Evolutionary conservation across 2,888 invertebrate species (phyloP).

Genomic region (Platycnemis pennipes): DNA sequence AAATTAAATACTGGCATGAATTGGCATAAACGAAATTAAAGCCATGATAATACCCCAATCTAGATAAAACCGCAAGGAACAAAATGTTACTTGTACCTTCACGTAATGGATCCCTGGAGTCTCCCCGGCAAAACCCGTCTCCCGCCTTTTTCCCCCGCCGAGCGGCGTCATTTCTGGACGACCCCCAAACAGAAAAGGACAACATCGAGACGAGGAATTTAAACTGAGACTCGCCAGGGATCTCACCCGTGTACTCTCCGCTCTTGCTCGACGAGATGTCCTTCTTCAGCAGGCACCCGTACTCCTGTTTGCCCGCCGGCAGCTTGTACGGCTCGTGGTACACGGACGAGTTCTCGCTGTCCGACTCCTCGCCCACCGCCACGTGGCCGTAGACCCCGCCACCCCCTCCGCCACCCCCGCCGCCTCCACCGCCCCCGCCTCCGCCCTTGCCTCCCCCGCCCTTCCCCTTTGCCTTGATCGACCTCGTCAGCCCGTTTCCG

Average conservation of each 20-base stretch:
- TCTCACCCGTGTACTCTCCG: slow-evolving; percentile 81
- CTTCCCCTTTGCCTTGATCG: slow-evolving; percentile 76
- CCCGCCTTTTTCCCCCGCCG: slow-evolving; percentile 17
- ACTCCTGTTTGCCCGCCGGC: slow-evolving; percentile 78
- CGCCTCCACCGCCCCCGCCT: slow-evolving; percentile 75
- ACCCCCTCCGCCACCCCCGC: slow-evolving; percentile 76
- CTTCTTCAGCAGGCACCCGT: slow-evolving; percentile 80
- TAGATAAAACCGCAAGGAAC: too few species aligned
- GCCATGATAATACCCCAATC: background rate
- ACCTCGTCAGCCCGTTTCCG: slow-evolving; percentile 80
- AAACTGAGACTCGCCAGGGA: slow-evolving; percentile 15
- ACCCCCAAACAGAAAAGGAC: background rate
- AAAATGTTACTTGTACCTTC: slow-evolving; percentile 1
- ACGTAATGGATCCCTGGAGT: slow-evolving; percentile 3
- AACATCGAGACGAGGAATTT: slow-evolving; percentile 13
- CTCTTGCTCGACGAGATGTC: slow-evolving; percentile 81
- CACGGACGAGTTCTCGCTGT: slow-evolving; percentile 82
- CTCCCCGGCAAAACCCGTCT: background rate
- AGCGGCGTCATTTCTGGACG: background rate
- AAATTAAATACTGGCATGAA: too few species aligned
- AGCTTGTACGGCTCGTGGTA: slow-evolving; percentile 83
- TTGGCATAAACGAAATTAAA: background rate
- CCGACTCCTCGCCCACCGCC: slow-evolving; percentile 79
- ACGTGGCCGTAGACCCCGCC: slow-evolving; percentile 79
- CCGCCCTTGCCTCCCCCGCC: slow-evolving; percentile 73